Conservation (phyloP, 30 jellyfish, hydroid and myxozoan species). For the Aurelia aurita complex sp. Pacific region DNA sequence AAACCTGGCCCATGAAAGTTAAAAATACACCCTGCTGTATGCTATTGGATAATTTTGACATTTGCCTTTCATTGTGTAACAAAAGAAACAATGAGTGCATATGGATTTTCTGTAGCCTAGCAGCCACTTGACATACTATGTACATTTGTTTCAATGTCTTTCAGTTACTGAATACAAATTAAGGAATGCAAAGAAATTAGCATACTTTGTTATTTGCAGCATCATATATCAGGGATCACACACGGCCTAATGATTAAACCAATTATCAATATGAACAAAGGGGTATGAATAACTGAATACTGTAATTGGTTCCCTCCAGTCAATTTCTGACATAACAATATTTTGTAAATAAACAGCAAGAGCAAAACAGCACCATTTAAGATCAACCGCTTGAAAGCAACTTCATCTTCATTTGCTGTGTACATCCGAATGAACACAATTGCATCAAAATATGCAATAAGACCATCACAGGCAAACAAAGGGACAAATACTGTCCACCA, state of each 20-base stretch:
- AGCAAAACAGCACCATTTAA: slow-evolving; percentile 74
- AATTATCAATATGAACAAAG: slow-evolving; percentile 70
- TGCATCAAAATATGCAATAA: slow-evolving; percentile 88
- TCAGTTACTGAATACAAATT: too few relatives aligned
- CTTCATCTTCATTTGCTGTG: slow-evolving; percentile 63
- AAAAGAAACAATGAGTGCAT: too few relatives aligned
- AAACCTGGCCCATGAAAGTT: too few relatives aligned
- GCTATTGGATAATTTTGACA: too few relatives aligned
- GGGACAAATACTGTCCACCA: slow-evolving; percentile 97
- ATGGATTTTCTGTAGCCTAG: too few relatives aligned
- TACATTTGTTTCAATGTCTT: too few relatives aligned
- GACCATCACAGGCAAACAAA: slow-evolving; percentile 84
- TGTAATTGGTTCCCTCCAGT: slow-evolving; percentile 69
- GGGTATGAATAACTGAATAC: slow-evolving; percentile 82
- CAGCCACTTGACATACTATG: too few relatives aligned
- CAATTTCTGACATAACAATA: slow-evolving; percentile 83
- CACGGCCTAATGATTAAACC: slow-evolving; percentile 88
- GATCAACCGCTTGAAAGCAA: slow-evolving; percentile 88
- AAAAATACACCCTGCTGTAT: too few relatives aligned
- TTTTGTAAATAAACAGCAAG: slow-evolving; percentile 77
- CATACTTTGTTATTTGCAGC: too few relatives aligned
- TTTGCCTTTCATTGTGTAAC: too few relatives aligned
- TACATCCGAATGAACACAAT: slow-evolving; percentile 88
- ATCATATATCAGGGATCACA: slow-evolving; percentile 71
- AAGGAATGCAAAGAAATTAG: too few relatives aligned